These are phyloP conservation scores for Astyanax mexicanus DNA, from an alignment of 2,797 vertebrate species.

Conservation along the genomic window DNA sequence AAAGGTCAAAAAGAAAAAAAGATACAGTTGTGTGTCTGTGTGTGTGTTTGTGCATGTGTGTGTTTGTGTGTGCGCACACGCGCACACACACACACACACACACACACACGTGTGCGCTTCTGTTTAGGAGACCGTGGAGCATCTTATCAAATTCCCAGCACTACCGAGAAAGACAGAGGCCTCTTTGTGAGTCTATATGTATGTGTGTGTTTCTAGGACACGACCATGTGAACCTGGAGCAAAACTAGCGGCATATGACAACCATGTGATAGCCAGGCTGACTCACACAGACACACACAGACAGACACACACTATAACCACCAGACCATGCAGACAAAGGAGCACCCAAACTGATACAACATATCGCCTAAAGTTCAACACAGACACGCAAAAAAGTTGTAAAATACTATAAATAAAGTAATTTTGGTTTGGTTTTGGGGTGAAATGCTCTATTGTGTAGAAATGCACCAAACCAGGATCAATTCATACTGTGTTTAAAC, in stretches of 20 bases:
- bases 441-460: too few species aligned
- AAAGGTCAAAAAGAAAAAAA: conserved; percentile 43
- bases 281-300: not conserved
- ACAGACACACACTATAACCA: conserved; percentile 12
- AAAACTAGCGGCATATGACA: conserved; percentile 53
- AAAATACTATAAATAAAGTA: too few species aligned
- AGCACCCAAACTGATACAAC: not conserved
- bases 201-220: conserved; percentile 43
- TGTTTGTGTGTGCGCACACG: too few species aligned
- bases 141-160: conserved; percentile 27
- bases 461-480: too few species aligned
- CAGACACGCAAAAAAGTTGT: too few species aligned
- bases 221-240: conserved; percentile 41
- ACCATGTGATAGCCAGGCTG: conserved; percentile 47
- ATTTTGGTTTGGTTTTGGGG: too few species aligned
- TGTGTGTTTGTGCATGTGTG: conserved; percentile 29
- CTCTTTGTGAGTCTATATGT: conserved; percentile 39
- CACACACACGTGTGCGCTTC: not conserved
- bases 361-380: not conserved
- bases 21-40: conserved; percentile 16
- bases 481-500: too few species aligned
- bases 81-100: too few species aligned
- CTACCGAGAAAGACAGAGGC: conserved; percentile 26
- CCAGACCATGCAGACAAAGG: not conserved
- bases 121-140: conserved; percentile 1